Evolutionary conservation across 1,140 invertebrate genomes (phyloP), one percentile per base, ranked within the genome.

Genomic region (Hycleus phaleratus): DNA sequence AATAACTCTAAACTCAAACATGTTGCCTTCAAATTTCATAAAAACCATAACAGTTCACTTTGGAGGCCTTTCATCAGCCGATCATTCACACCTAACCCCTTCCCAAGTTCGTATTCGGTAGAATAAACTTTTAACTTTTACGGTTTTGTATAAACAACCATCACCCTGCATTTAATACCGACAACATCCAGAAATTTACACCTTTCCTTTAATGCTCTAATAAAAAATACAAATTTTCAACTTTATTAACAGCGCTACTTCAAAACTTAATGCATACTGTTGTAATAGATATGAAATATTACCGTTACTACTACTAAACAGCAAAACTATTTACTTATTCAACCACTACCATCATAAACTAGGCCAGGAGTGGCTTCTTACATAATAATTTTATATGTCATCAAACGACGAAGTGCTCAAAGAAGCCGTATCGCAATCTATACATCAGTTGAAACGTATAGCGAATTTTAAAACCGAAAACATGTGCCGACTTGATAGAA

Each of bases 41-140:
- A 57, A 18, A 48, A 50, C 44, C 56, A 57, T 57, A 57, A 57
- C 47, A 50, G 39, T 57, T 50, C 49, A 55, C 51, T 54, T 59
- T 53, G 32, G 32, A 32, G 32, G 32, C 40, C 60, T 62, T 58
- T 62, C 53, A 58, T 58, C 56, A 51, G 46, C 51, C 51, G 49
- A 58, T 62, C 56, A 58, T 62, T 62, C 53, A 62, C 60, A 58
- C 60, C 60, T 58, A 54, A 40, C 49, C 51, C 32, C 18, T 18
- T 18, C 18, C 18, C 1, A 18, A 18, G 18, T 18, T 18, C 18
- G 18, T 18, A 18, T 18, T 18, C 18, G 18, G 18, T 46, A 47
- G 58, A 57, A 46, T 61, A 61, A 61, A 61, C 60, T 61, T 61
- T 61, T 32, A 51, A 56, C 59, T 46, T 43, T 58, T 57, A 53